Base-by-base conservation (phyloP, 2,113 vertebrate genomes). In the Takifugu bimaculatus region DNA sequence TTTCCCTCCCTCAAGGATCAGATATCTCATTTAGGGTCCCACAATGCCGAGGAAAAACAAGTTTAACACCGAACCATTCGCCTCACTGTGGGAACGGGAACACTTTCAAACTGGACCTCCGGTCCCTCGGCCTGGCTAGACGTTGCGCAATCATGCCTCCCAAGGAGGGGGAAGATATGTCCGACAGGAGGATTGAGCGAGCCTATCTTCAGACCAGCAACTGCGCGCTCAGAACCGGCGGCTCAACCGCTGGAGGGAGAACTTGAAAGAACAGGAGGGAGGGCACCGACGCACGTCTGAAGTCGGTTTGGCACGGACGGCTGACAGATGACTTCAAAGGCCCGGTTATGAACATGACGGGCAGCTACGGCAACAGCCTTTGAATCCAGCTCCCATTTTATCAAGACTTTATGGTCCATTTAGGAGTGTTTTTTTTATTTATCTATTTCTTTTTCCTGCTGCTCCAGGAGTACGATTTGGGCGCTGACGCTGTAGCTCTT, bases 271-370 rank as follows among this genome's bases (percentile, higher is more conserved):
- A 81, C 76, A 85, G 63, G 77, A 82, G 81, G 70, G 75, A 63
- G 64, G 75, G 62, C 68, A 57, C 65, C 69, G 74, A 75, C 78
- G 69, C 70, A 75, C 78, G 72, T 85, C 85, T 81, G 81, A 89
- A 87, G 87, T 83, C 71, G 68, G 75, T 86, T 84, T 78, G 61
- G 74, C 85, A 81, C 83, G 58, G 65, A 72, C 77, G 71, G 65
- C 82, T 83, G 85, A 86, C 79, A 68, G 72, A 62, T 44, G 32
- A 86, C 89, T 88, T 91, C 88, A 90, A 90, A 91, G 84, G 64
- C 60, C 67, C 72, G 51, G 85, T 84, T 84, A 87, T 56, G 75
- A 87, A 84, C 80, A 86, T 86, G 85, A 90, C 85, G 82, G 86
- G 76, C 77, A 78, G 74, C 61, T 80, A 52, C 71, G 43, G 60